Evolutionary conservation across 2,888 invertebrate species (phyloP).

Genomic region (Acronicta psi): DNA sequence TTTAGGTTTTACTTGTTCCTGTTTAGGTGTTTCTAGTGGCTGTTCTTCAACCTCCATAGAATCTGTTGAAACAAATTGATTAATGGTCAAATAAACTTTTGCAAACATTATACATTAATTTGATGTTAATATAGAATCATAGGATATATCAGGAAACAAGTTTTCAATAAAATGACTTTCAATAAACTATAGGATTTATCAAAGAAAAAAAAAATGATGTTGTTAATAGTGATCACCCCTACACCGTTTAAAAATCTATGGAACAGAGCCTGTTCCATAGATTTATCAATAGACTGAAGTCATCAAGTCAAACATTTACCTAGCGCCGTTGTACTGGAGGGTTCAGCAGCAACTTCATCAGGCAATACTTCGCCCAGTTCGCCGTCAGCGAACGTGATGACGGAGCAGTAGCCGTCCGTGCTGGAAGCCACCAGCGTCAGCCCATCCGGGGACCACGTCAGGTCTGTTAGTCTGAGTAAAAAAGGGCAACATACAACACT

Average conservation of each 20-base stretch:
- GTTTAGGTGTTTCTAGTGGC: conserved; percentile 44
- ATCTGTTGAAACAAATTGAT: conserved; percentile 60
- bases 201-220: no score
- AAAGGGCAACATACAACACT: neutral
- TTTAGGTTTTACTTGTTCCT: conserved; percentile 49
- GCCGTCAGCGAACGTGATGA: conserved; percentile 71
- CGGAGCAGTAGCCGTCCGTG: conserved; percentile 84
- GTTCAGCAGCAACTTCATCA: conserved; percentile 44
- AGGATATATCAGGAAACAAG: no score
- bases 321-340: conserved; percentile 22
- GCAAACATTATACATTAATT: neutral
- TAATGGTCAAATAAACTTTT: no score
- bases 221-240: no score
- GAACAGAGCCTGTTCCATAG: no score
- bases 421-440: conserved; percentile 78
- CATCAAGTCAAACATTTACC: conserved; percentile 21
- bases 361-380: conserved; percentile 76
- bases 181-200: no score
- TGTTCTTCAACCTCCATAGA: conserved; percentile 68
- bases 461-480: conserved; percentile 75
- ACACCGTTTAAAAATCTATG: no score
- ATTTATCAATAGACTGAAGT: neutral
- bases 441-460: conserved; percentile 80
- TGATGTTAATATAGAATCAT: neutral
- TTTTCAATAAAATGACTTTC: no score